These are phyloP conservation scores for Phymatocera aterrima DNA, from an alignment of 2,888 invertebrate species.

Conservation along the genomic window DNA sequence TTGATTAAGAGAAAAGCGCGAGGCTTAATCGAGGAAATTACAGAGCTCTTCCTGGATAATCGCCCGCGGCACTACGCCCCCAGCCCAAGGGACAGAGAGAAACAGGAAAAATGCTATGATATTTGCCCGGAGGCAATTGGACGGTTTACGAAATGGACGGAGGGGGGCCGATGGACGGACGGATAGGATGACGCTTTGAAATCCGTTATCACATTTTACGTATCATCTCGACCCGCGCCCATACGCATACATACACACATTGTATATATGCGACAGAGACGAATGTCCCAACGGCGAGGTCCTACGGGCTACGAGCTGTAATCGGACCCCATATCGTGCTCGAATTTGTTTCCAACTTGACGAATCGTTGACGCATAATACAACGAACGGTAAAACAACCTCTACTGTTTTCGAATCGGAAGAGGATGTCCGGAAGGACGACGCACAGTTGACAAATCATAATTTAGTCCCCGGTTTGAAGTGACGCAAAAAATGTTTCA, in stretches of 20 bases:
- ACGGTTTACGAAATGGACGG: conserved; percentile 32
- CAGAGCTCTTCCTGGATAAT: conserved; percentile 30
- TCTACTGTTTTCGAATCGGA: conserved; percentile 1
- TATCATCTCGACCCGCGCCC: conserved; percentile 24
- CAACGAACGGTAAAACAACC: background rate
- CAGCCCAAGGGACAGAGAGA: conserved; percentile 5
- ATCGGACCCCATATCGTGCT: conserved; percentile 26
- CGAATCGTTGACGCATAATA: conserved; percentile 19
- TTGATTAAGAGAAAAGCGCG: conserved; percentile 43
- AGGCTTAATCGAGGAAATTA: conserved; percentile 43
- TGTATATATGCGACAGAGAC: too few relatives aligned
- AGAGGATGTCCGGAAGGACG: conserved; percentile 13
- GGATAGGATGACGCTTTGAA: conserved; percentile 18
- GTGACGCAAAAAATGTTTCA: too few relatives aligned
- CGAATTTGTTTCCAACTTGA: conserved; percentile 30
- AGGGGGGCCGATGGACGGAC: too few relatives aligned
- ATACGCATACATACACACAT: too few relatives aligned
- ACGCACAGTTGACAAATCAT: conserved; percentile 16
- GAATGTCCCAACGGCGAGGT: conserved; percentile 7
- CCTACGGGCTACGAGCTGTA: conserved; percentile 14
- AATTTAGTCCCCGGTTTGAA: background rate
- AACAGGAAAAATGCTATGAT: background rate
- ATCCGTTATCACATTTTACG: conserved; percentile 42
- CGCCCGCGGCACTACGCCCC: background rate
- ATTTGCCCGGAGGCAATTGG: conserved; percentile 23